Conservation (phyloP, 2,113 vertebrate genomes). For the Hylia prasina region DNA sequence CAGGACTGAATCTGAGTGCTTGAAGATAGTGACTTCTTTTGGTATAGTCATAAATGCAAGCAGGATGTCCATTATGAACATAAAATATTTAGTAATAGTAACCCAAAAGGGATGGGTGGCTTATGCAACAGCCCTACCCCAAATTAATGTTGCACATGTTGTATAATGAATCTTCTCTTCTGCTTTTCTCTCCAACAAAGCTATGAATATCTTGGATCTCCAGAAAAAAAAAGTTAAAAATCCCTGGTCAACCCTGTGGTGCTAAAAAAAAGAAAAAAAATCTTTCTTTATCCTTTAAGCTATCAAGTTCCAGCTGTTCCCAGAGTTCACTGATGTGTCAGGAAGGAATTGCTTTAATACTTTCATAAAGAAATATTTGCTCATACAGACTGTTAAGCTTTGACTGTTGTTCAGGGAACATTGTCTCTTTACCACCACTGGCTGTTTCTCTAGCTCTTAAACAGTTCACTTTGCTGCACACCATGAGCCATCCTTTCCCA, state of each 20-base stretch:
- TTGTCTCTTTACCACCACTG: not conserved
- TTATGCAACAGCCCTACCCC: not conserved
- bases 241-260: not conserved
- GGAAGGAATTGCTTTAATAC: slow-evolving; percentile 16
- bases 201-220: not conserved
- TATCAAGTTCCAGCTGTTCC: slow-evolving; percentile 11
- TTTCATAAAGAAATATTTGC: slow-evolving; percentile 7
- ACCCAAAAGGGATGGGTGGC: not conserved
- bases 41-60: not conserved
- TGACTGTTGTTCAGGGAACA: not conserved
- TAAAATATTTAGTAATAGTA: not conserved
- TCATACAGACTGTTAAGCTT: not conserved
- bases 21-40: not conserved
- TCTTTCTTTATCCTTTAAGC: slow-evolving; percentile 27
- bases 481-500: not conserved
- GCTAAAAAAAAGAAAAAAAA: not conserved
- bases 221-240: not conserved
- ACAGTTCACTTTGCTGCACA: not conserved
- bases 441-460: not conserved
- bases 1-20: not conserved
- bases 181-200: not conserved
- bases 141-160: not conserved
- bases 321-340: not conserved
- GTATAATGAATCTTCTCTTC: not conserved
- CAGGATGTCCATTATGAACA: not conserved